These are phyloP conservation scores for Baryphthengus martii DNA, from an alignment of 2,113 vertebrate genomes.

Conservation along the genomic window DNA sequence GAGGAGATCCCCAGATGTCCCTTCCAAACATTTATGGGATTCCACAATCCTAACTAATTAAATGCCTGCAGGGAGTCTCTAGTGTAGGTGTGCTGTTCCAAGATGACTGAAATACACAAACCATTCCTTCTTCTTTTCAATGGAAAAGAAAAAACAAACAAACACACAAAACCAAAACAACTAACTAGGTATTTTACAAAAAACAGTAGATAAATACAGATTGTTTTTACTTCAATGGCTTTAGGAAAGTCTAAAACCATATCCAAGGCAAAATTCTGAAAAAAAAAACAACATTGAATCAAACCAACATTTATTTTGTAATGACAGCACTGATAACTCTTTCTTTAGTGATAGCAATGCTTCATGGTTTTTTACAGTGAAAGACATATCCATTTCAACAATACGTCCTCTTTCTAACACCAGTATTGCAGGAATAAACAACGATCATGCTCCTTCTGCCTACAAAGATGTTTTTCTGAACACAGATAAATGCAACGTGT, in stretches of 20 bases:
- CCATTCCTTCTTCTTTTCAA: background rate
- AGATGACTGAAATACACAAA: background rate
- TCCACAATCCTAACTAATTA: background rate
- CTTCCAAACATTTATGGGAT: background rate
- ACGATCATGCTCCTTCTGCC: background rate
- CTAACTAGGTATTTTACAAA: background rate
- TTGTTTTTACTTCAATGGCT: background rate
- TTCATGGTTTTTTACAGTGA: background rate
- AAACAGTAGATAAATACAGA: background rate
- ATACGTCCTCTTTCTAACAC: background rate
- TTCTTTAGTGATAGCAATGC: background rate
- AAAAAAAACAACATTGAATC: background rate
- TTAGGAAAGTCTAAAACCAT: background rate
- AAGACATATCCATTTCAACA: background rate
- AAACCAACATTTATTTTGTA: background rate
- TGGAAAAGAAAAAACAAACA: no score
- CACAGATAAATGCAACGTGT: background rate
- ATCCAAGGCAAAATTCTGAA: background rate
- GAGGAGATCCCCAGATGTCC: background rate
- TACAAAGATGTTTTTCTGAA: background rate
- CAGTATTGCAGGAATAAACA: background rate
- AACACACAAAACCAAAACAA: background rate
- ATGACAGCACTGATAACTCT: background rate
- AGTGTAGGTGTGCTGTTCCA: background rate
- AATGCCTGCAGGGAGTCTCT: background rate